Evolutionary conservation across 2,888 invertebrate species (phyloP).

Genomic region (Serrognathus titanus): DNA sequence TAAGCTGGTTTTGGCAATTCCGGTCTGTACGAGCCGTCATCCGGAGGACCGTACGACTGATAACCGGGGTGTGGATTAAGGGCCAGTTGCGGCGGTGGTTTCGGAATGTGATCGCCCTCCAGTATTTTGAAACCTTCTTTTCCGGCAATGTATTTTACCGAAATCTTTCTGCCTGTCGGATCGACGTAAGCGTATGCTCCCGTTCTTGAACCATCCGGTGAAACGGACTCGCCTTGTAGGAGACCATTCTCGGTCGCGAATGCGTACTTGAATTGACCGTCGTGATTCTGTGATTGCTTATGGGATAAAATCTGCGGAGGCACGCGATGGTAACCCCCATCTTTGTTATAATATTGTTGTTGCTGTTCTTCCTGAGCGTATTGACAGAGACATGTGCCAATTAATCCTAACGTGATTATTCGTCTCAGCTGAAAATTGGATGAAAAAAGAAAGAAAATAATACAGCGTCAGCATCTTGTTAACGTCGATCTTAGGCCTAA

Average conservation of each 20-base stretch:
- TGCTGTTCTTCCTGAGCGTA: conserved; percentile 15
- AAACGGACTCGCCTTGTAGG: conserved; percentile 65
- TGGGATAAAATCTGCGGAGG: conserved; percentile 58
- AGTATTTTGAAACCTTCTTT: conserved; percentile 53
- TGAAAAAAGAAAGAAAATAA: too few relatives aligned
- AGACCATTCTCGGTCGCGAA: conserved; percentile 69
- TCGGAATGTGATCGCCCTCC: conserved; percentile 50
- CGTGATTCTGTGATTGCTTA: conserved; percentile 62
- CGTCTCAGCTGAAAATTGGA: conserved; percentile 18
- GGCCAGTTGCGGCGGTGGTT: conserved; percentile 22
- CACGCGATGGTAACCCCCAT: conserved; percentile 31
- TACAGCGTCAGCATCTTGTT: too few relatives aligned
- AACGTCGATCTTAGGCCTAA: too few relatives aligned
- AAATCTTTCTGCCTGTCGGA: conserved; percentile 62
- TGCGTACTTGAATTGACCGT: conserved; percentile 65
- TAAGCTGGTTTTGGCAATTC: not conserved
- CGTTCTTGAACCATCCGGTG: conserved; percentile 63
- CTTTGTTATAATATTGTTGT: conserved; percentile 13
- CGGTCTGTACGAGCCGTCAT: conserved; percentile 12
- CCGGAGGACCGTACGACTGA: conserved; percentile 10
- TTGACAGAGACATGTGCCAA: conserved; percentile 25
- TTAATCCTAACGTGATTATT: conserved; percentile 17
- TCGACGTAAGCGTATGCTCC: conserved; percentile 66
- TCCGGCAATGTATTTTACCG: conserved; percentile 55
- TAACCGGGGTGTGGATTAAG: conserved; percentile 17